Evolutionary conservation across 2,797 vertebrate species (phyloP), one percentile per base, ranked within the genome.

Genomic region (Gadopsis bispinosus): DNA sequence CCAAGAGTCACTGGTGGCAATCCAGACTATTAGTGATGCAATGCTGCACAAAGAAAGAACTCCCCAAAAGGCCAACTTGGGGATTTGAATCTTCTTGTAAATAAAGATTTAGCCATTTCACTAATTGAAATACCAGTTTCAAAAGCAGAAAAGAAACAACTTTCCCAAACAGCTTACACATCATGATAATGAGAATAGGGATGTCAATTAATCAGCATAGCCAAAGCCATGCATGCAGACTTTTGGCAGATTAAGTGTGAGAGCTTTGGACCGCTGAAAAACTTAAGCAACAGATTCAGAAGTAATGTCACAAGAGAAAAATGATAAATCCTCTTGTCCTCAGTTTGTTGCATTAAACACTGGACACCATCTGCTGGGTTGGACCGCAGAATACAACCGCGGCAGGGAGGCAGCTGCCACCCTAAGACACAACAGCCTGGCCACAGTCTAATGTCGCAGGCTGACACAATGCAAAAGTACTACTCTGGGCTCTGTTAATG

Each of bases 291-390:
- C 77, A 74, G 88, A 76, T 77, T 84, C 73, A 77, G 78, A 86
- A 87, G 89, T 89, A 86, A 79, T 73, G 85, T 90, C 90, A 88
- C 77, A 73, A 90, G 90, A 89, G 85, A 67, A 76, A 83, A 83
- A 65, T 75, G 11, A 81, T 83, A 92, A 94, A 95, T 94, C 93
- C 92, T 84, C 87, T 92, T 92, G 87, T 92, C 94, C 84, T 90
- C 89, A 89, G 88, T 94, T 94, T 92, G 92, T 93, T 93, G 87
- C 90, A 91, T 94, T 94, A 92, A 90, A 90, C 88, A 90, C 81
- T 87, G 93, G 81, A 86, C 85, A 80, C 95, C 95, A 95, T 95
- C 95, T 96, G 95, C 88, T 91, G 77, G 79, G 71, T 86, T 84
- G 90, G 84, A 84, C 71, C 37, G 43, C 61, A 56, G 72, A 84